Evolutionary conservation across 1,140 invertebrate species (phyloP).

Genomic region (Eriocheir sinensis): DNA sequence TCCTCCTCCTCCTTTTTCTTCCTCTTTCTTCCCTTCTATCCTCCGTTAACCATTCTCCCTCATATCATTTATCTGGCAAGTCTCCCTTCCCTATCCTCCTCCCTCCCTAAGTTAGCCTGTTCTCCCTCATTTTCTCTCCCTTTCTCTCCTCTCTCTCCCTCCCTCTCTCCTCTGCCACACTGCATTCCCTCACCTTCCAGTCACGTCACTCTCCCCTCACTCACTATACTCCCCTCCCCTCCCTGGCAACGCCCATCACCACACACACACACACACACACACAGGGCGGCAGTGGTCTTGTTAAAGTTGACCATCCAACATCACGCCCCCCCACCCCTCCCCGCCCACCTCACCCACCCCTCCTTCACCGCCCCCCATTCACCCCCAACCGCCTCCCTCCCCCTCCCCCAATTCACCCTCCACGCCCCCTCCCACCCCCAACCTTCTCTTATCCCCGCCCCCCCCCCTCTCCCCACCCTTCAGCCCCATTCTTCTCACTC

Average conservation of each 20-base stretch:
- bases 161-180: not conserved
- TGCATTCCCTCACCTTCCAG: not conserved
- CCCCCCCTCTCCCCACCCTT: not conserved
- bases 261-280: too few relatives aligned
- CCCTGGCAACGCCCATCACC: conserved; percentile 7
- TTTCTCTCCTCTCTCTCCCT: not conserved
- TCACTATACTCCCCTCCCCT: too few relatives aligned
- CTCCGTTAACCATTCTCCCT: too few relatives aligned
- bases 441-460: not conserved
- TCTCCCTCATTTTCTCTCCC: not conserved
- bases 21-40: too few relatives aligned
- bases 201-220: too few relatives aligned
- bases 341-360: not conserved
- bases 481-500: not conserved
- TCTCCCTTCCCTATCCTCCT: not conserved
- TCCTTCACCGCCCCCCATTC: not conserved
- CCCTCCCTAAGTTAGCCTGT: not conserved
- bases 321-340: not conserved
- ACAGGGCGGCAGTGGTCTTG: conserved; percentile 1
- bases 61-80: not conserved
- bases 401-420: not conserved
- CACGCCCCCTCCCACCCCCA: not conserved
- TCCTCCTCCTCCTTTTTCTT: not conserved
- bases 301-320: not conserved
- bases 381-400: not conserved